These are phyloP conservation scores for Megalops cyprinoides DNA, from an alignment of 2,797 vertebrate genomes.

Conservation along the genomic window DNA sequence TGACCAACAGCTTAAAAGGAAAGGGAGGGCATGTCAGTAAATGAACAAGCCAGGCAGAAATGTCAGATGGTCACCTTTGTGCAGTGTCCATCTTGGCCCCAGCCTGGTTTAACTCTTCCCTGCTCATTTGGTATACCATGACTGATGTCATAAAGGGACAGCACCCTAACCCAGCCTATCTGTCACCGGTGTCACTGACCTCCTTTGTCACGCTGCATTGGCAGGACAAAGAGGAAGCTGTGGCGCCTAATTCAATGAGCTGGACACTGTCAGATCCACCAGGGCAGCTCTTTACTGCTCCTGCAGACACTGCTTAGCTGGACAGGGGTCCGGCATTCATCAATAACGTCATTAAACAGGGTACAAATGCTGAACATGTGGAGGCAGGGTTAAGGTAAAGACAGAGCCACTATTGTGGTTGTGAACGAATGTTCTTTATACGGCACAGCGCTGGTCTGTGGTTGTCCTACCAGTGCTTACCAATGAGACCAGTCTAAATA, in stretches of 20 bases:
- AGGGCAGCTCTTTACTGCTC: slow-evolving; percentile 33
- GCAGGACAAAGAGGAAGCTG: slow-evolving; percentile 49
- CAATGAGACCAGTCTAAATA: slow-evolving; percentile 63
- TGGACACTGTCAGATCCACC: slow-evolving; percentile 41
- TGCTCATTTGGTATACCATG: slow-evolving; percentile 24
- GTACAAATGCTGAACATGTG: slow-evolving; percentile 60
- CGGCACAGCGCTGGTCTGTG: slow-evolving; percentile 25
- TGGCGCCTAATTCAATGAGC: slow-evolving; percentile 51
- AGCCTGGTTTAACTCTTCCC: slow-evolving; percentile 23
- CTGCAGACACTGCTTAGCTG: slow-evolving; percentile 38
- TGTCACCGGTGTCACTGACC: slow-evolving; percentile 50
- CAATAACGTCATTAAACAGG: slow-evolving; percentile 72
- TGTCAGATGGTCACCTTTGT: neutral
- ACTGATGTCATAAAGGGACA: slow-evolving; percentile 50
- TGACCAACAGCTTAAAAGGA: neutral
- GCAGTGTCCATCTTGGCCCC: slow-evolving; percentile 14
- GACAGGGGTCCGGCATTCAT: slow-evolving; percentile 34
- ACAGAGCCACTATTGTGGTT: slow-evolving; percentile 69
- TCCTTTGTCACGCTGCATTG: slow-evolving; percentile 38
- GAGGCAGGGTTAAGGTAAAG: slow-evolving; percentile 53
- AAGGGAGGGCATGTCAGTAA: neutral
- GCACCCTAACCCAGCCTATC: slow-evolving; percentile 54
- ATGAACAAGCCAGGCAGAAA: neutral
- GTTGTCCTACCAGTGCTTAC: slow-evolving; percentile 72
- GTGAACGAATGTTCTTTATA: slow-evolving; percentile 32